Conservation (phyloP, 1,140 invertebrate species). For the Caenorhabditis tropicalis region DNA sequence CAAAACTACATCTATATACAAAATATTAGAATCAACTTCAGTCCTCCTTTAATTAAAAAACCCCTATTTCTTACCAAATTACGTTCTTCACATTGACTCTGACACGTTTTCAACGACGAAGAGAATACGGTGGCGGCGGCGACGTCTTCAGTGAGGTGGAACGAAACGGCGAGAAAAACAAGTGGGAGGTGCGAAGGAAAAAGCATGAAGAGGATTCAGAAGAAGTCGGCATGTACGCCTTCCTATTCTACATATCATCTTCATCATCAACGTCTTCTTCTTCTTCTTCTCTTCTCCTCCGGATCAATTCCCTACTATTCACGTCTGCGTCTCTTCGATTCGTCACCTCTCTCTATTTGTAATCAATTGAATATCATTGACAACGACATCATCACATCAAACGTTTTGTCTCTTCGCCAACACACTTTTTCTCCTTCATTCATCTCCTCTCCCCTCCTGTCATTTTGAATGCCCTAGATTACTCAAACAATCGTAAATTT, state of each 20-base stretch:
- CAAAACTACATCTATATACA: too few relatives aligned
- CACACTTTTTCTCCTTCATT: neutral
- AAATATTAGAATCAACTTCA: too few relatives aligned
- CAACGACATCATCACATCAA: slow-evolving; percentile 38
- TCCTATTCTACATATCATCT: neutral
- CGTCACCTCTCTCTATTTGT: neutral
- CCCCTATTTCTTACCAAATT: slow-evolving; percentile 52
- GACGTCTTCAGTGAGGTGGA: neutral
- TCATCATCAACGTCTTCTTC: slow-evolving; percentile 20
- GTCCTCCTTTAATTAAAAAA: too few relatives aligned
- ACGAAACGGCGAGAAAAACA: neutral
- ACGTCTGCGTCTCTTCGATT: slow-evolving; percentile 6
- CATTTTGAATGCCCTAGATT: slow-evolving; percentile 17
- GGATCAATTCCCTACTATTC: slow-evolving; percentile 1
- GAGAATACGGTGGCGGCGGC: slow-evolving; percentile 47
- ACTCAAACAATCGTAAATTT: slow-evolving; percentile 41
- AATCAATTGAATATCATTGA: slow-evolving; percentile 43
- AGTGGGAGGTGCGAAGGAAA: neutral
- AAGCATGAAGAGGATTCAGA: slow-evolving; percentile 14
- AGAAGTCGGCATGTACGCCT: neutral
- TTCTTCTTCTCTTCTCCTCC: neutral
- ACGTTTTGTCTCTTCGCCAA: neutral
- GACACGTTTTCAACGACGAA: slow-evolving; percentile 47
- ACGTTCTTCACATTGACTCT: slow-evolving; percentile 47
- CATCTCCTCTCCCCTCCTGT: neutral